These are phyloP conservation scores for Nineta flava DNA, from an alignment of 2,888 invertebrate species.

Conservation along the genomic window DNA sequence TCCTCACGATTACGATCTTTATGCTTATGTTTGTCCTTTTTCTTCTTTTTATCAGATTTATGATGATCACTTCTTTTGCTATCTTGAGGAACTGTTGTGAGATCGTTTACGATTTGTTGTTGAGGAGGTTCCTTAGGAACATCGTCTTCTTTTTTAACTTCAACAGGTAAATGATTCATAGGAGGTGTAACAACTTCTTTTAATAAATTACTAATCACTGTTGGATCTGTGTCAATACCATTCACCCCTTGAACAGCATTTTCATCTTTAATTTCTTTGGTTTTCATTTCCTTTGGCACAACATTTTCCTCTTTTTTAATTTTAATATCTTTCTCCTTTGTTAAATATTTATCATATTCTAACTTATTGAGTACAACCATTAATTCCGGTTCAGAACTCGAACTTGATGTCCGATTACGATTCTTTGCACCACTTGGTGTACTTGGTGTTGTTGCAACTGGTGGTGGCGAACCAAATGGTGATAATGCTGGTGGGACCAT, in stretches of 20 bases:
- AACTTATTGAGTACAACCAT: conserved; percentile 44
- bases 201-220: conserved; percentile 49
- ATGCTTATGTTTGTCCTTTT: conserved; percentile 63
- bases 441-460: conserved; percentile 11
- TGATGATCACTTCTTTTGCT: conserved; percentile 21
- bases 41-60: conserved; percentile 42
- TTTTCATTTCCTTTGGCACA: not conserved
- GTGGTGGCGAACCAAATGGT: conserved; percentile 12
- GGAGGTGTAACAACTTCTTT: conserved; percentile 33
- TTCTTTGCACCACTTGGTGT: conserved; percentile 10
- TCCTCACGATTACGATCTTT: conserved; percentile 49
- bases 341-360: conserved; percentile 44
- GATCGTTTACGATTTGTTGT: conserved; percentile 17
- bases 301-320: conserved; percentile 17
- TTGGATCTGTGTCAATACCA: conserved; percentile 56
- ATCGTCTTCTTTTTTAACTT: conserved; percentile 13
- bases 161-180: conserved; percentile 19
- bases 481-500: conserved; percentile 21
- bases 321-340: conserved; percentile 36
- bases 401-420: conserved; percentile 28
- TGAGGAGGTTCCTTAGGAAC: conserved; percentile 10
- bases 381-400: conserved; percentile 40
- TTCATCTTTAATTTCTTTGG: not conserved
- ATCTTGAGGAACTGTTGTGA: conserved; percentile 23
- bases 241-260: conserved; percentile 30